Conservation (phyloP, 2,797 vertebrate species). For the Chrosomus eos region DNA sequence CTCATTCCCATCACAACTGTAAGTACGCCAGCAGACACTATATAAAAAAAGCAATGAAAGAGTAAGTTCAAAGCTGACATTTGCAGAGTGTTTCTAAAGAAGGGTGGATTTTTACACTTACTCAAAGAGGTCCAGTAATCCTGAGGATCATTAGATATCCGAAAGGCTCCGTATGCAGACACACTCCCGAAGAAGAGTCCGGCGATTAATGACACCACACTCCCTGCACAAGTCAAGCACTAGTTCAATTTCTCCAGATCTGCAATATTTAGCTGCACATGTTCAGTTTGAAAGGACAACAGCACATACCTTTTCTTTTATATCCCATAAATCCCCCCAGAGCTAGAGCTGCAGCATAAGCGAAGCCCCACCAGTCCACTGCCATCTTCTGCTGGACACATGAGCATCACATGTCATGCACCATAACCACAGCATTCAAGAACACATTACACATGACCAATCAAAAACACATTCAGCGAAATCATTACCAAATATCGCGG, state of each 20-base stretch:
- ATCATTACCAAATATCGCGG: neutral
- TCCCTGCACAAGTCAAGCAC: conserved; percentile 74
- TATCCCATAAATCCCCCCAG: conserved; percentile 89
- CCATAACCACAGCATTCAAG: too few species aligned
- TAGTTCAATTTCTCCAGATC: neutral
- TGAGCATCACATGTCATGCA: neutral
- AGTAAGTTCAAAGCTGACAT: neutral
- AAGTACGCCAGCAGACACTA: conserved; percentile 85
- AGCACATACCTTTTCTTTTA: conserved; percentile 84
- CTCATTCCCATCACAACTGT: conserved; percentile 89
- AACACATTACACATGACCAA: neutral
- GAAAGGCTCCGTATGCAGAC: conserved; percentile 88
- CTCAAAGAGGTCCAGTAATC: conserved; percentile 86
- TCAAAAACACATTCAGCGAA: neutral
- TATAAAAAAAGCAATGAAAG: conserved; percentile 19
- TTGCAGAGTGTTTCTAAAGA: neutral
- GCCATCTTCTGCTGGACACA: conserved; percentile 36
- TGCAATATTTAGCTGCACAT: neutral
- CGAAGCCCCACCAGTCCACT: conserved; percentile 90
- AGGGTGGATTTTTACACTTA: conserved; percentile 74
- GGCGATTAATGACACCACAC: conserved; percentile 87
- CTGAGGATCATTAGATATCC: conserved; percentile 77
- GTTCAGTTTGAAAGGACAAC: neutral
- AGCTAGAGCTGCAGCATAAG: conserved; percentile 83
- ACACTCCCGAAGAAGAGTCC: conserved; percentile 86